These are phyloP conservation scores for Toxostoma redivivum DNA, from an alignment of 2,113 vertebrate genomes.

Conservation along the genomic window DNA sequence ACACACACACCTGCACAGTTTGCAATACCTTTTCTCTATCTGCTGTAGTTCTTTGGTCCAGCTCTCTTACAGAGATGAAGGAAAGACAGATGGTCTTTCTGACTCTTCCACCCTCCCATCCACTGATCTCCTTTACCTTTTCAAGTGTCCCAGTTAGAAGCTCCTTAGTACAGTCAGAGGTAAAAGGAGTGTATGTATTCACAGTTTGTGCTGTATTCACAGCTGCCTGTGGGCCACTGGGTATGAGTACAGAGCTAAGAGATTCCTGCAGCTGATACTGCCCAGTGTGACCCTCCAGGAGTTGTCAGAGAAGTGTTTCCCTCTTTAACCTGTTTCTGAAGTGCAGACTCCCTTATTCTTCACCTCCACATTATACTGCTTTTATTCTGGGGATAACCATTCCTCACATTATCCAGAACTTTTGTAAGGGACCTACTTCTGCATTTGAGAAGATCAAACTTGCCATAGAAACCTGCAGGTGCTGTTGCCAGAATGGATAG, in stretches of 20 bases:
- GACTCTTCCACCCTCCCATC: not conserved
- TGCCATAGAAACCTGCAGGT: not conserved
- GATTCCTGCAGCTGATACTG: not conserved
- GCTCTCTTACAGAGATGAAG: not conserved
- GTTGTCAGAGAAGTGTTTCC: not conserved
- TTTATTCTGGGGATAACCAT: not conserved
- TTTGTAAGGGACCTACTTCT: not conserved
- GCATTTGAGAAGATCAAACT: not conserved
- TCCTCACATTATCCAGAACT: not conserved
- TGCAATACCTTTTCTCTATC: not conserved
- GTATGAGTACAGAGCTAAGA: fast-evolving
- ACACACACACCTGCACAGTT: not conserved
- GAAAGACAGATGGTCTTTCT: not conserved
- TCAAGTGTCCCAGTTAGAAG: not conserved
- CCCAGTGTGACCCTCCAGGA: not conserved
- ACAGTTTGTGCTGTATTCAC: not conserved
- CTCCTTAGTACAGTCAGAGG: not conserved
- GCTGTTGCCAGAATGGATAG: not conserved
- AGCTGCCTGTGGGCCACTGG: not conserved
- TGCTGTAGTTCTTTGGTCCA: not conserved
- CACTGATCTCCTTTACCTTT: not conserved
- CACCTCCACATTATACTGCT: not conserved
- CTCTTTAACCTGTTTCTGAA: not conserved
- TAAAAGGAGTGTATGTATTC: not conserved
- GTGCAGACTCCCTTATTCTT: not conserved